Evolutionary conservation across 2,113 vertebrate genomes (phyloP).

Genomic region (Henicopernis longicauda): DNA sequence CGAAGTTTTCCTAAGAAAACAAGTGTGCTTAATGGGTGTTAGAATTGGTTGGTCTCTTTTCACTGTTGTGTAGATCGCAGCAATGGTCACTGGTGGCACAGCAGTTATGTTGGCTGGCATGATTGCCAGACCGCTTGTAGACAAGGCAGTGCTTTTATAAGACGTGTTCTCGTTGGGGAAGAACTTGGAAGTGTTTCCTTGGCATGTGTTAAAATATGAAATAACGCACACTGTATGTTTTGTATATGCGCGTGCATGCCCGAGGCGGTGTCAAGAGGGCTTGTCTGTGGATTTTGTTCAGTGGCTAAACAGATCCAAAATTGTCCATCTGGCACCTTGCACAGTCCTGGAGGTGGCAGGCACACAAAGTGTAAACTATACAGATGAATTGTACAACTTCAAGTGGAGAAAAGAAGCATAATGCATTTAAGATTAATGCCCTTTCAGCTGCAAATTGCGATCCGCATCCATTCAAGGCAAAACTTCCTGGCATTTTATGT

Average conservation of each 20-base stretch:
- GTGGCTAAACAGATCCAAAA: background rate
- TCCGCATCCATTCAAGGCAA: background rate
- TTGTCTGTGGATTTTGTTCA: rapidly evolving
- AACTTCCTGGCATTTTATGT: background rate
- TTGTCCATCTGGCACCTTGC: background rate
- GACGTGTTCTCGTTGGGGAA: rapidly evolving
- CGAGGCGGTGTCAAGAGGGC: background rate
- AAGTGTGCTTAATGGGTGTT: background rate
- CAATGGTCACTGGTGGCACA: rapidly evolving
- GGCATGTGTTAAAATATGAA: background rate
- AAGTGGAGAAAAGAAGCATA: background rate
- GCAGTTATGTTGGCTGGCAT: rapidly evolving
- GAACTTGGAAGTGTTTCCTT: background rate
- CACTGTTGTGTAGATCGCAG: background rate
- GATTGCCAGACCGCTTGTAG: background rate
- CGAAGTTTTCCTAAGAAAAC: background rate
- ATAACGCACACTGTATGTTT: rapidly evolving
- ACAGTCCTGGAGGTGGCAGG: background rate
- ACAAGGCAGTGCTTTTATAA: background rate
- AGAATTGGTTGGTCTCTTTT: background rate
- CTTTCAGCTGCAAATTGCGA: background rate
- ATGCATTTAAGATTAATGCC: background rate
- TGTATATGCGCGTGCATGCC: rapidly evolving
- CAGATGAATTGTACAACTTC: background rate
- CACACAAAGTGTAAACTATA: rapidly evolving